Base-by-base conservation (phyloP, 2,888 invertebrate genomes). In the Pachliopta kotzebuea region DNA sequence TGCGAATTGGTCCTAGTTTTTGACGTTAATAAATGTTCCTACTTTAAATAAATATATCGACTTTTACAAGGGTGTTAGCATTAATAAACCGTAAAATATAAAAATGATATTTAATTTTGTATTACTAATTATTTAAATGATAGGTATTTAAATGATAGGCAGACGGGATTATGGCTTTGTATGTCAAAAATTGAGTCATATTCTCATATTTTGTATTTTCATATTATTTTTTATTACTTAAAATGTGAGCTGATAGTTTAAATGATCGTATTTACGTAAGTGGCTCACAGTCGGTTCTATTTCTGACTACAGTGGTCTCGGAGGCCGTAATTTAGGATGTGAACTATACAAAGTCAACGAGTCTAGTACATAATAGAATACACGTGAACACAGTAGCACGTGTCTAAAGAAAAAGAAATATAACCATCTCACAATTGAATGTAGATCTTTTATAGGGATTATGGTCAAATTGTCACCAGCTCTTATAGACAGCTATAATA, bases 321-420 rank as follows among this genome's bases (percentile, higher is more conserved):
- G 26, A 65, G 53, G 45, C 53, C 20, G 60, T 17, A 52, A 56
- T 60, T 64, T 60, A 60, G 37, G 50, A 50, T 64, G 54, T 29
- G n/a, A 61, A 29, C 42, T 56, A 49, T 53, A 23, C 31, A 29
- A n/a, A 52, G 23, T 49, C n/a, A 55, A n/a, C 55, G 55, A n/a
- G n/a, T 31, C 31, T 29, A 52, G 9, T 53, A 45, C 23, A 52
- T 52, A 56, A 61, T 61, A 20, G 23, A 52, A 53, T 49, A 52
- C 65, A 61, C 60, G 60, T 60, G 65, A n/a, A 37, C n/a, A 14
- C 31, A 24, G 4, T 56, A 23, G 56, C 56, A 65, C 53, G 50
- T 60, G 64, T 49, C 23, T 57, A 52, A 21, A 52, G 21, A 21
- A 21, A 14, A 52, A 49, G 11, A 11, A 7, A 9, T 50, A 6